phyloP scores from a whole-genome alignment of 2,113 vertebrate genomes.

The Equus quagga region DNA sequence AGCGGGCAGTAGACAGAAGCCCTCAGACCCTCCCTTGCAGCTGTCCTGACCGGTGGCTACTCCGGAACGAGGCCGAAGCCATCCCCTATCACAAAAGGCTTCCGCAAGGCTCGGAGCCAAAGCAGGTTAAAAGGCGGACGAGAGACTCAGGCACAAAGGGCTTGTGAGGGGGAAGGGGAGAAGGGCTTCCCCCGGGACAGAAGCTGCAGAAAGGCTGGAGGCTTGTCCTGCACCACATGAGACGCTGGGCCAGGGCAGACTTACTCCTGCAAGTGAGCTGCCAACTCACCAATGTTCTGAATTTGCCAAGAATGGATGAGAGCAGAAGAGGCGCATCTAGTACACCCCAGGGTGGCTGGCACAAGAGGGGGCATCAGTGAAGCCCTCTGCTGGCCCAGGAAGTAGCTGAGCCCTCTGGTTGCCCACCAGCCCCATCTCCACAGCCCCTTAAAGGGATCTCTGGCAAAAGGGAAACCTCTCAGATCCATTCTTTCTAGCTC shows the following conservation, averaged over 20 bases:
- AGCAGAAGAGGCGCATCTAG: background rate
- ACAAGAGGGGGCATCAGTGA: background rate
- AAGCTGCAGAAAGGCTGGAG: background rate
- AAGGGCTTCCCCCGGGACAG: background rate
- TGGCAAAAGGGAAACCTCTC: background rate
- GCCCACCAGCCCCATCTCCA: background rate
- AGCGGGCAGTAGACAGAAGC: slow-evolving; percentile 41
- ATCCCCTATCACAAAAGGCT: slow-evolving; percentile 57
- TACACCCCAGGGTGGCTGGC: background rate
- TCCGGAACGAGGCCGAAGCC: slow-evolving; percentile 68
- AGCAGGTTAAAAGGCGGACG: slow-evolving; percentile 25
- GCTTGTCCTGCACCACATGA: background rate
- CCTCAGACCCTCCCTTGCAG: slow-evolving; percentile 71
- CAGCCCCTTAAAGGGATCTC: background rate
- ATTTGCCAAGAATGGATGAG: background rate
- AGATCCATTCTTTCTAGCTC: background rate
- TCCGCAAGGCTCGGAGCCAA: slow-evolving; percentile 18
- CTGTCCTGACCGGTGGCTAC: slow-evolving; percentile 65
- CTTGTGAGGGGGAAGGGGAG: background rate
- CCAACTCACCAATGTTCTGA: background rate
- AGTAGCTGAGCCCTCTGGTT: background rate
- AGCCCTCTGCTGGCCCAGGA: background rate
- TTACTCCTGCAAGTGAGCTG: slow-evolving; percentile 29
- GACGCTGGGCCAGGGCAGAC: background rate
- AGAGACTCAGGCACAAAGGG: background rate